These are phyloP conservation scores for Therioaphis trifolii DNA, from an alignment of 2,888 invertebrate species.

Conservation along the genomic window DNA sequence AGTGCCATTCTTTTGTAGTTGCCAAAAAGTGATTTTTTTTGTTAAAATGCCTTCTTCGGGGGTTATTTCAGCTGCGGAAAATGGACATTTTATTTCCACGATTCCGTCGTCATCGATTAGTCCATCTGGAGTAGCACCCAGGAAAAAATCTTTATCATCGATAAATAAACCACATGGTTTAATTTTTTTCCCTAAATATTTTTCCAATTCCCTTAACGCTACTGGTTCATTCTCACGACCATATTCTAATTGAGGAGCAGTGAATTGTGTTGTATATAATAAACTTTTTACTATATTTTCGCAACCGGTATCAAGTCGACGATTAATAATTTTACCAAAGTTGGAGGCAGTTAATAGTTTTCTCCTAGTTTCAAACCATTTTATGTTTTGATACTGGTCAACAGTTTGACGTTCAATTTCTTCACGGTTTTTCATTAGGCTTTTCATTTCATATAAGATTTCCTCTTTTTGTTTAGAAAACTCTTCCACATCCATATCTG, in stretches of 20 bases:
- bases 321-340: background rate
- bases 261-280: slow-evolving; percentile 7
- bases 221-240: slow-evolving; percentile 14
- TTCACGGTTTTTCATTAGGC: no score
- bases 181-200: slow-evolving; percentile 23
- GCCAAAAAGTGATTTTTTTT: slow-evolving; percentile 10
- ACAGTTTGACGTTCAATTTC: no score
- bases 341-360: no score
- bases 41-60: slow-evolving; percentile 17
- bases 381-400: no score
- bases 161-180: slow-evolving; percentile 23
- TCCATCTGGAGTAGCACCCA: slow-evolving; percentile 18
- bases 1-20: background rate
- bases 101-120: slow-evolving; percentile 2
- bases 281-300: slow-evolving; percentile 24
- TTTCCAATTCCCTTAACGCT: background rate
- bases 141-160: background rate
- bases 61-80: background rate
- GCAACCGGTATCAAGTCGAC: slow-evolving; percentile 9
- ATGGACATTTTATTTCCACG: slow-evolving; percentile 13
- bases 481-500: no score
- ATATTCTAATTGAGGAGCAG: slow-evolving; percentile 17
- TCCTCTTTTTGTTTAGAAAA: no score
- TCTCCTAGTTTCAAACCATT: no score
- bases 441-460: no score